Evolutionary conservation across 1,140 invertebrate genomes (phyloP).

Genomic region (Geopemphigus sp.): DNA sequence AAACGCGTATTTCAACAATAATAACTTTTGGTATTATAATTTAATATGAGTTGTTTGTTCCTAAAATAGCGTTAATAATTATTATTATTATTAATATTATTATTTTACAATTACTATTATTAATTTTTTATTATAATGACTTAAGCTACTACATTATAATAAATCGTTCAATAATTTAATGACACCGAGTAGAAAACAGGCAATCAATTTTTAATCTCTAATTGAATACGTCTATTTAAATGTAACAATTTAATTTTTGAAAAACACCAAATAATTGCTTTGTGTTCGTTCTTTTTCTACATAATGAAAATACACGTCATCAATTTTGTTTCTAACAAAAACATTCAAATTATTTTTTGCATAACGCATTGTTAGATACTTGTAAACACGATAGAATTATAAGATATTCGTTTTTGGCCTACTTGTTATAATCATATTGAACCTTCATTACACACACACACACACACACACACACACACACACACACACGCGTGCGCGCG

Average conservation of each 20-base stretch:
- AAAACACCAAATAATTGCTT: conserved; percentile 23
- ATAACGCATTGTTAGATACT: background rate
- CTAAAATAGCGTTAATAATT: conserved; percentile 33
- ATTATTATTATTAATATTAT: conserved; percentile 29
- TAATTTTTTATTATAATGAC: conserved; percentile 48
- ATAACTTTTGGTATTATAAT: conserved; percentile 39
- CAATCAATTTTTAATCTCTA: conserved; percentile 8
- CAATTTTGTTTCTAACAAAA: no score
- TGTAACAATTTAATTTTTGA: conserved; percentile 13
- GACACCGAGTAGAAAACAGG: background rate
- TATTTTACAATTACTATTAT: conserved; percentile 25
- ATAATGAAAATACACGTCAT: background rate
- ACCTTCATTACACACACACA: no score
- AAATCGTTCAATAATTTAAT: conserved; percentile 21
- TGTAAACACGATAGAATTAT: background rate
- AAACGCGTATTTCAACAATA: conserved; percentile 35
- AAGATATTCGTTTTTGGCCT: background rate
- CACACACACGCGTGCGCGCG: no score
- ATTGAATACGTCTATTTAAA: background rate
- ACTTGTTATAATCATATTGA: background rate
- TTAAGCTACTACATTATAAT: conserved; percentile 33
- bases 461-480: no score
- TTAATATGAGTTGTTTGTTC: conserved; percentile 45
- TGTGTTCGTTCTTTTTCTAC: background rate
- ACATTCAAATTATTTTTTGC: background rate